Percentiles rank a stretch among this genome's conserved stretches.
These are phyloP conservation scores for Lithobates sylvaticus DNA, from an alignment of 2,797 vertebrate genomes.

Conservation along the genomic window DNA sequence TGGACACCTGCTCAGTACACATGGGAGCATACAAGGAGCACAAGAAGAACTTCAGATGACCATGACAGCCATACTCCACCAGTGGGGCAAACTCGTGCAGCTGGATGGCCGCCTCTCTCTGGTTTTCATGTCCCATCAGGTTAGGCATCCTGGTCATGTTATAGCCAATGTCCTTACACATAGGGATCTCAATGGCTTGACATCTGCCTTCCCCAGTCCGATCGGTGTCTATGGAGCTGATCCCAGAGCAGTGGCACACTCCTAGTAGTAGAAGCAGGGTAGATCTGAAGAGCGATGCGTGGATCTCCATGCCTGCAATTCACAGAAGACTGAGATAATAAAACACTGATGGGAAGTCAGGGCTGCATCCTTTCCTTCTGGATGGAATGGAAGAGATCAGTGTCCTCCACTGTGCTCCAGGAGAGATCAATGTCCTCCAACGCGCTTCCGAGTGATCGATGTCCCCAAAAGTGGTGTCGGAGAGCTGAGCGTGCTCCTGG, in stretches of 20 bases:
- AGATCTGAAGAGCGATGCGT: constrained; percentile 4
- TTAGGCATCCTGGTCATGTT: constrained; percentile 98
- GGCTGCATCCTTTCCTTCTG: constrained; percentile 40
- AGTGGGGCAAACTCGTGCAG: constrained; percentile 95
- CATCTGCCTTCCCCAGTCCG: constrained; percentile 90
- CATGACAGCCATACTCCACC: constrained; percentile 94
- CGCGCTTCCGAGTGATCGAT: no score
- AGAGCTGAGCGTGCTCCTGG: no score
- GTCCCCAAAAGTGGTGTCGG: no score
- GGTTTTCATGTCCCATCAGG: constrained; percentile 94
- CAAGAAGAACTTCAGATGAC: constrained; percentile 94
- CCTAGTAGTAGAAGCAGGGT: constrained; percentile 69
- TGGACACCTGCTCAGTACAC: constrained; percentile 98
- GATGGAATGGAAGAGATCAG: no score
- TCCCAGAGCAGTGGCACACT: constrained; percentile 75
- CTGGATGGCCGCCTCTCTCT: constrained; percentile 93
- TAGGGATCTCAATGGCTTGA: constrained; percentile 93
- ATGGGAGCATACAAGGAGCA: constrained; percentile 98
- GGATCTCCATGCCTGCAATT: constrained; percentile 64
- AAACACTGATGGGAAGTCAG: constrained; percentile 46
- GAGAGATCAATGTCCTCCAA: no score
- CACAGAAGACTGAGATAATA: constrained; percentile 14
- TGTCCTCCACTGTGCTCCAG: no score
- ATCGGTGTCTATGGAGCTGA: constrained; percentile 91
- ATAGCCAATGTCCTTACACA: constrained; percentile 97